These are phyloP conservation scores for Heterohyrax brucei DNA, from an alignment of 2,797 vertebrate genomes.

Conservation along the genomic window DNA sequence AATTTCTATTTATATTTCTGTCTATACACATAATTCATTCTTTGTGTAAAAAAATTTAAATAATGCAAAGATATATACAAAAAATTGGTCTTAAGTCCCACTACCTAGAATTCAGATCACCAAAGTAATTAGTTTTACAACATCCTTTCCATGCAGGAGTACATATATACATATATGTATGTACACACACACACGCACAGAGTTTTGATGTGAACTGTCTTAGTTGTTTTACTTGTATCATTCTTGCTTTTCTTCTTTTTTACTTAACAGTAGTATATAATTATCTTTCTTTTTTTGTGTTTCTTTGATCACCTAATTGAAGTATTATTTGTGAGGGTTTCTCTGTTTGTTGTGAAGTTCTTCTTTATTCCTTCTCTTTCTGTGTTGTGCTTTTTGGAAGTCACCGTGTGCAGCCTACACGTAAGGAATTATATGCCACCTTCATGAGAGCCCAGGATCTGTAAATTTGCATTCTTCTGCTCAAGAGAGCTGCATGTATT, in stretches of 20 bases:
- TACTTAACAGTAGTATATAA: neutral
- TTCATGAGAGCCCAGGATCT: neutral
- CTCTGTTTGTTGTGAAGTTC: neutral
- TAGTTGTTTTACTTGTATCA: neutral
- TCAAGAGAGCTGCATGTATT: neutral
- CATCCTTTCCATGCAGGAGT: neutral
- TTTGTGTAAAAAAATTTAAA: conserved; percentile 39
- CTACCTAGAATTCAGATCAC: neutral
- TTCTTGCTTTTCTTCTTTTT: neutral
- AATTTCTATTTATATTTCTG: neutral
- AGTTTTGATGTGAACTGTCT: neutral
- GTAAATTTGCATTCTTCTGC: neutral
- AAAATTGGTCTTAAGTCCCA: conserved; percentile 19
- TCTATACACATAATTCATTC: conserved; percentile 17
- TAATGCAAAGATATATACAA: neutral
- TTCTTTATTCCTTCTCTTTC: neutral
- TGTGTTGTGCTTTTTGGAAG: neutral
- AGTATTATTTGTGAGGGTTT: neutral
- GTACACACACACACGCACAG: neutral
- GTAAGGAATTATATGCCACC: neutral
- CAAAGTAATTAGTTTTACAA: conserved; percentile 20
- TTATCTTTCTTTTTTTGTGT: neutral
- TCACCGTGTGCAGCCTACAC: neutral
- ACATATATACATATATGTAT: neutral
- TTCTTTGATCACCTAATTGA: neutral